A percentile compares a stretch with the other conserved stretches of the same genome.
Evolutionary conservation across 2,113 vertebrate species (phyloP).

Genomic region (Silurus asotus): DNA sequence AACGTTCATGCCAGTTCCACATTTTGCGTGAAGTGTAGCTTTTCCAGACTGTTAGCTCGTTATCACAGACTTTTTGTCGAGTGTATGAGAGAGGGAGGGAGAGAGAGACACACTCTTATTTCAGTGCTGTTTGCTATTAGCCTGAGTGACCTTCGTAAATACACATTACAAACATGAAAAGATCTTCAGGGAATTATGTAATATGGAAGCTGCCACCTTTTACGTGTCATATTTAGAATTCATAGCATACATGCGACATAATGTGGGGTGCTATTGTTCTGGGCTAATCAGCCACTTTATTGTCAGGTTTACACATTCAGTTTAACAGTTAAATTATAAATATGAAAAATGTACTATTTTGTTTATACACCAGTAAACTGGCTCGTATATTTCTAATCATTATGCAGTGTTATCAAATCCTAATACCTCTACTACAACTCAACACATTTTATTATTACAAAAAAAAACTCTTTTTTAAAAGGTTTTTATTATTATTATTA

Average conservation of each 20-base stretch:
- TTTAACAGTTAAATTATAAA: no score
- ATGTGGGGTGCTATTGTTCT: neutral
- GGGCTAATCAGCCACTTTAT: neutral
- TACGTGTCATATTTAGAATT: neutral
- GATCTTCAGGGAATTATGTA: neutral
- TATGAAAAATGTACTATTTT: no score
- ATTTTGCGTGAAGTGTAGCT: neutral
- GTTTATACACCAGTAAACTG: no score
- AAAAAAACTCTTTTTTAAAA: neutral
- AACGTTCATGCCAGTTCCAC: neutral
- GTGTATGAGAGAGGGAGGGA: neutral
- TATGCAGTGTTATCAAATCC: no score
- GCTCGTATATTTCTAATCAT: no score
- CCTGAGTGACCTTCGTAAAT: neutral
- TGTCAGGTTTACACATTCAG: neutral
- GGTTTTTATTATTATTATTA: constrained; percentile 5
- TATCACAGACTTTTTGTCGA: neutral
- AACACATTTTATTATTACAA: no score
- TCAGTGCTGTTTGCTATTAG: neutral
- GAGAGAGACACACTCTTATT: neutral
- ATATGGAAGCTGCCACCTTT: neutral
- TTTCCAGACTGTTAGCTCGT: neutral
- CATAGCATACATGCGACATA: neutral
- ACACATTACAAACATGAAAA: neutral
- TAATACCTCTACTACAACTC: no score